Conservation (phyloP, 2,113 vertebrate genomes). For the Calonectris borealis region DNA sequence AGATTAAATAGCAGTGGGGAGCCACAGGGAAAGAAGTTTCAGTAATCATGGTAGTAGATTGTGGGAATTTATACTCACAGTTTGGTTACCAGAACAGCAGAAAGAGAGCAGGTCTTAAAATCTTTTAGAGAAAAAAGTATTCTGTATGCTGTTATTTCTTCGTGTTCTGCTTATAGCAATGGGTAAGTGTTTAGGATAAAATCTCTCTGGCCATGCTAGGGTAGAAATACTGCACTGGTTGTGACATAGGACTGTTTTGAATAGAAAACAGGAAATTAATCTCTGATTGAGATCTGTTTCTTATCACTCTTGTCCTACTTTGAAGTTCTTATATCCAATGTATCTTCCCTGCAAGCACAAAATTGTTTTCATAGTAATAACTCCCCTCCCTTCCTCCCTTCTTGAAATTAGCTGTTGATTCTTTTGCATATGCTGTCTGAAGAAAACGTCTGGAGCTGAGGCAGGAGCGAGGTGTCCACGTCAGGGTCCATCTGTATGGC, state of each 20-base stretch:
- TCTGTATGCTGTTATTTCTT: neutral
- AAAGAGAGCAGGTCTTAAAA: neutral
- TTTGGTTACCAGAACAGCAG: neutral
- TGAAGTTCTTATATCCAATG: neutral
- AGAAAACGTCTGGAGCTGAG: neutral
- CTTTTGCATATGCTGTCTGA: neutral
- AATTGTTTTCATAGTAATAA: slow-evolving; percentile 12
- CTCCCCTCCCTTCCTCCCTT: neutral
- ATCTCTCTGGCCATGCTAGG: neutral
- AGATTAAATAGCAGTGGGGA: neutral
- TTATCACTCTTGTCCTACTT: slow-evolving; percentile 27
- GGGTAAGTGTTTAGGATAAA: neutral
- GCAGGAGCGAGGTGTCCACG: rapidly evolving
- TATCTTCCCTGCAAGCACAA: slow-evolving; percentile 10
- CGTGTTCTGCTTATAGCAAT: neutral
- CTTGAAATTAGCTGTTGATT: neutral
- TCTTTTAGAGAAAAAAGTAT: neutral
- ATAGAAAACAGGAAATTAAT: slow-evolving; percentile 44
- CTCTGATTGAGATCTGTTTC: slow-evolving; percentile 36
- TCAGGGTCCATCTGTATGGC: neutral
- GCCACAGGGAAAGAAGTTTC: neutral
- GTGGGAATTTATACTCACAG: neutral
- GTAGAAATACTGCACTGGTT: neutral
- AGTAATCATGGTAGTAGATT: neutral
- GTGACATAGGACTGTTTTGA: neutral